Percentiles rank a stretch among this genome's conserved stretches.
phyloP scores from a whole-genome alignment of 1,140 invertebrate genomes.

The Drosophila bifasciata region DNA sequence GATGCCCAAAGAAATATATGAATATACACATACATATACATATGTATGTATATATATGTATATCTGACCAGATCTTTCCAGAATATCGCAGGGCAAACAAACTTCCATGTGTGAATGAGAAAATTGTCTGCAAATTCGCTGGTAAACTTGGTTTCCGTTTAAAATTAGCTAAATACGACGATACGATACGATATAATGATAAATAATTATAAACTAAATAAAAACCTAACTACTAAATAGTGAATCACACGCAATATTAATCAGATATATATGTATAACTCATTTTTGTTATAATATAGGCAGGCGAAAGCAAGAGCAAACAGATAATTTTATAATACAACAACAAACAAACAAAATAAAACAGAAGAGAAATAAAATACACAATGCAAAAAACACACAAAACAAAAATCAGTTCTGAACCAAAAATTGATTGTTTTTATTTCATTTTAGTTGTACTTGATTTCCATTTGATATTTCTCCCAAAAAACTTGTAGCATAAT shows the following conservation, averaged over 20 bases:
- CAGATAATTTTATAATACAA: conserved; percentile 65
- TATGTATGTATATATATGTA: conserved; percentile 22
- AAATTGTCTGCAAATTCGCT: conserved; percentile 50
- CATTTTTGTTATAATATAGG: conserved; percentile 55
- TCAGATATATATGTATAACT: conserved; percentile 47
- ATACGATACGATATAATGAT: conserved; percentile 29
- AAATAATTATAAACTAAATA: too few relatives aligned
- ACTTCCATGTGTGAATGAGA: conserved; percentile 44
- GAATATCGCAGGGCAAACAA: conserved; percentile 24
- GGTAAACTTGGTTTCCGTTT: conserved; percentile 52
- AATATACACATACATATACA: conserved; percentile 13
- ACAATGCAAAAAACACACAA: conserved; percentile 23
- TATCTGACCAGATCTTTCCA: conserved; percentile 26
- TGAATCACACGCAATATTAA: conserved; percentile 80
- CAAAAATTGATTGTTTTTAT: conserved; percentile 44
- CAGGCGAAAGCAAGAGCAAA: neutral
- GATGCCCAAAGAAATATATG: conserved; percentile 71
- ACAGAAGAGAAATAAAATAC: conserved; percentile 43
- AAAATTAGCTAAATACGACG: conserved; percentile 42
- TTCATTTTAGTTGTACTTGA: neutral
- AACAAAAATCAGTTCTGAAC: conserved; percentile 52
- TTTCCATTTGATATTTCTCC: conserved; percentile 9
- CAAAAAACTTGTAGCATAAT: neutral
- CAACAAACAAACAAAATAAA: conserved; percentile 61
- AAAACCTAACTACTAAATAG: conserved; percentile 68